Evolutionary conservation across 1,140 invertebrate genomes (phyloP).

Genomic region (Meloidogyne exigua): DNA sequence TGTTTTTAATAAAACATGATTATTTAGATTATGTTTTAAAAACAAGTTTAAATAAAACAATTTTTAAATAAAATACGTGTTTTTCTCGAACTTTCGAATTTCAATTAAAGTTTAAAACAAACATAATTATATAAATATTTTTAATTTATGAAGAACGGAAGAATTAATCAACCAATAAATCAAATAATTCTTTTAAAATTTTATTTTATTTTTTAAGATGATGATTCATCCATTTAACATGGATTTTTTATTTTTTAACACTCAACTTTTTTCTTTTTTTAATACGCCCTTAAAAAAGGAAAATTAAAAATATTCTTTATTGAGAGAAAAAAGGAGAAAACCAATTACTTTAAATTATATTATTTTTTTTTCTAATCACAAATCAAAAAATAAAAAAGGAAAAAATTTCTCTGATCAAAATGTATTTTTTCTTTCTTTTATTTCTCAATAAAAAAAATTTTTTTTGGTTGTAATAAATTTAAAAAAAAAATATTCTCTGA

Average conservation of each 20-base stretch:
- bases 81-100: too few species aligned
- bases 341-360: neutral
- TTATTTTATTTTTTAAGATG: neutral
- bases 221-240: constrained; percentile 1
- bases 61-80: too few species aligned
- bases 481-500: neutral
- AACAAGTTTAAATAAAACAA: too few species aligned
- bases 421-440: neutral
- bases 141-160: neutral
- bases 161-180: constrained; percentile 1
- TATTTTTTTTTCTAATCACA: neutral
- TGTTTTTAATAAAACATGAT: too few species aligned
- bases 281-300: neutral
- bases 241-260: neutral
- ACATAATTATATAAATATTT: neutral
- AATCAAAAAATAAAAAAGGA: neutral
- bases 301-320: neutral
- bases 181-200: neutral
- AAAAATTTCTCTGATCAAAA: too few species aligned
- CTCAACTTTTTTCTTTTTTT: neutral
- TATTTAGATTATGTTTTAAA: too few species aligned
- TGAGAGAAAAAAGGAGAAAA: neutral
- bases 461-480: constrained; percentile 4
- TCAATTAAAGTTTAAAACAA: too few species aligned
- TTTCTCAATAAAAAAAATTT: neutral